These are phyloP conservation scores for Gymnopithys bicolor DNA, from an alignment of 2,797 vertebrate genomes.

Conservation along the genomic window DNA sequence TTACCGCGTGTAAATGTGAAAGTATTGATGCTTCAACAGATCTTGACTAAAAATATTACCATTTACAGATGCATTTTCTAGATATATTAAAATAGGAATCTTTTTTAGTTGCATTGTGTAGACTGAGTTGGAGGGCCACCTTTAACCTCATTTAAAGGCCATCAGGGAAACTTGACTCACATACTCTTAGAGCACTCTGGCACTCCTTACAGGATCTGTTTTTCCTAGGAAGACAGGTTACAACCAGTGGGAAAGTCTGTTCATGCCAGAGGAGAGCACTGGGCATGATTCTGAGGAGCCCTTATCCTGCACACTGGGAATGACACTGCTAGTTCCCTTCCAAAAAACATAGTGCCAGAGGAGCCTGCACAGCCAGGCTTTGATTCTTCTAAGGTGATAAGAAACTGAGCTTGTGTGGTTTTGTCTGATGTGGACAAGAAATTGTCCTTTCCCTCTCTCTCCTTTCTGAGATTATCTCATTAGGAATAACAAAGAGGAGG, in stretches of 20 bases:
- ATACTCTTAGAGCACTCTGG: neutral
- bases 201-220: neutral
- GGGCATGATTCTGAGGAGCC: neutral
- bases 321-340: neutral
- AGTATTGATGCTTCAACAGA: neutral
- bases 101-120: neutral
- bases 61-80: neutral
- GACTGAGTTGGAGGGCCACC: neutral
- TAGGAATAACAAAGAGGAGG: neutral
- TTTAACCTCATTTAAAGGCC: neutral
- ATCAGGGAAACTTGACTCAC: neutral
- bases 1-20: neutral
- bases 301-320: rapidly evolving
- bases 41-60: neutral
- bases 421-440: neutral
- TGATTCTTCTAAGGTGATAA: neutral
- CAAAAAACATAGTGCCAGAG: neutral
- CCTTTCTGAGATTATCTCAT: neutral
- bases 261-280: neutral
- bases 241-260: neutral
- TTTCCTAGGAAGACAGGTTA: neutral
- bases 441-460: neutral
- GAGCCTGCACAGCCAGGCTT: neutral
- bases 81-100: neutral
- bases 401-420: neutral